Conservation (phyloP, 2,888 invertebrate genomes). For the Protonemura montana region DNA sequence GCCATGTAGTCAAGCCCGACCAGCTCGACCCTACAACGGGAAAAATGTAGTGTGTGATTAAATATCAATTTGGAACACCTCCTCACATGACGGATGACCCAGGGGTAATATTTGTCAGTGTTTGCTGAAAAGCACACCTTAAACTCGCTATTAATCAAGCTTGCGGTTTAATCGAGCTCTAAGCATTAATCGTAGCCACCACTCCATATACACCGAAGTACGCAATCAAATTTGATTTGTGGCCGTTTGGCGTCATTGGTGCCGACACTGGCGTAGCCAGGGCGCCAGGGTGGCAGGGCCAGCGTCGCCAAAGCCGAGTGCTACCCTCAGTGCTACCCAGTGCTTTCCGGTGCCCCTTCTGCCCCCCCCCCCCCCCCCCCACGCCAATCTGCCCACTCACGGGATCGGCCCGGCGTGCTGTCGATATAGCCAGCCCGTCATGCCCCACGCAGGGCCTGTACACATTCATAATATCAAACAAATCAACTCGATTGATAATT, state of each 20-base stretch:
- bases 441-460: neutral
- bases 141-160: constrained; percentile 37
- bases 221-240: constrained; percentile 35
- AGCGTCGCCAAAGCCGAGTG: neutral
- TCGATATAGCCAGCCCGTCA: neutral
- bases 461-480: neutral
- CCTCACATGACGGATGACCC: constrained; percentile 24
- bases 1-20: too few species aligned
- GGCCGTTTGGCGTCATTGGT: constrained; percentile 18
- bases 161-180: constrained; percentile 14
- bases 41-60: constrained; percentile 8
- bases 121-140: constrained; percentile 33
- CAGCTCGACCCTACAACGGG: too few species aligned
- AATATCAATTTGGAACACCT: constrained; percentile 23
- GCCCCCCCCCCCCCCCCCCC: too few species aligned
- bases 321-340: neutral
- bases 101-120: constrained; percentile 31
- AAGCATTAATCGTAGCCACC: constrained; percentile 7
- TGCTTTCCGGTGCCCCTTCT: neutral
- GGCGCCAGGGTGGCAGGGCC: neutral
- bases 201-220: neutral
- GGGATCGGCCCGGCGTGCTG: neutral
- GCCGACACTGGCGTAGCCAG: neutral
- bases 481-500: neutral
- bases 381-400: too few species aligned